phyloP scores from a whole-genome alignment of 2,888 invertebrate genomes.

The Apocheima hispidaria region DNA sequence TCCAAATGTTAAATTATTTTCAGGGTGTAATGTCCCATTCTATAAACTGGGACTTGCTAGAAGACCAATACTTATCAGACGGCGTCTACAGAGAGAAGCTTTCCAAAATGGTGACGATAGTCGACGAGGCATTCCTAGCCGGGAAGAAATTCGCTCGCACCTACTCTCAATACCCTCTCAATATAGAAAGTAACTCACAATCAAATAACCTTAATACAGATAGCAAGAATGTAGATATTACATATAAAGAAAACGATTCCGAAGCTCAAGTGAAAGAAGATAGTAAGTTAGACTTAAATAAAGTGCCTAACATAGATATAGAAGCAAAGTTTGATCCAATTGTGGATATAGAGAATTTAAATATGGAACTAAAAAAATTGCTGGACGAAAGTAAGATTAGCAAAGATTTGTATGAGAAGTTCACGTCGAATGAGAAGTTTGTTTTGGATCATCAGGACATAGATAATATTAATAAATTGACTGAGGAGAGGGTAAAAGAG shows the following conservation, averaged over 20 bases:
- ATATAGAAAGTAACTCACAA: constrained; percentile 47
- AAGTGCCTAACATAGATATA: constrained; percentile 51
- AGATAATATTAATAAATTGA: constrained; percentile 77
- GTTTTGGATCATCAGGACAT: constrained; percentile 79
- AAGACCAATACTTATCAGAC: constrained; percentile 94
- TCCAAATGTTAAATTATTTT: constrained; percentile 38
- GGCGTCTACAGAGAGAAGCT: constrained; percentile 93
- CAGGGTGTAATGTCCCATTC: constrained; percentile 98
- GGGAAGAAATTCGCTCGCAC: constrained; percentile 91
- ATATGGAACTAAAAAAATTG: constrained; percentile 64
- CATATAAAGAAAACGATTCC: constrained; percentile 60
- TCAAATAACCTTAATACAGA: constrained; percentile 33
- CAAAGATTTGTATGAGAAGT: constrained; percentile 70
- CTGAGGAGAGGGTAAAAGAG: constrained; percentile 66
- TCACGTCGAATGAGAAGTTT: constrained; percentile 75
- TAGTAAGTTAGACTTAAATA: constrained; percentile 57
- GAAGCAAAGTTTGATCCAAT: constrained; percentile 46
- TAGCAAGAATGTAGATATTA: constrained; percentile 63
- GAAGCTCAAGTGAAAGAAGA: constrained; percentile 53
- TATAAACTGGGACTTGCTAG: constrained; percentile 96
- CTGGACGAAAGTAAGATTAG: constrained; percentile 75
- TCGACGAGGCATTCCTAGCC: constrained; percentile 90
- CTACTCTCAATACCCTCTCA: constrained; percentile 66
- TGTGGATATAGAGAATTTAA: constrained; percentile 56
- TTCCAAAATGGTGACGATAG: constrained; percentile 93